Percentiles rank a stretch among this genome's conserved stretches.
These are phyloP conservation scores for Lophotriccus pileatus DNA, from an alignment of 2,797 vertebrate species.

Conservation along the genomic window DNA sequence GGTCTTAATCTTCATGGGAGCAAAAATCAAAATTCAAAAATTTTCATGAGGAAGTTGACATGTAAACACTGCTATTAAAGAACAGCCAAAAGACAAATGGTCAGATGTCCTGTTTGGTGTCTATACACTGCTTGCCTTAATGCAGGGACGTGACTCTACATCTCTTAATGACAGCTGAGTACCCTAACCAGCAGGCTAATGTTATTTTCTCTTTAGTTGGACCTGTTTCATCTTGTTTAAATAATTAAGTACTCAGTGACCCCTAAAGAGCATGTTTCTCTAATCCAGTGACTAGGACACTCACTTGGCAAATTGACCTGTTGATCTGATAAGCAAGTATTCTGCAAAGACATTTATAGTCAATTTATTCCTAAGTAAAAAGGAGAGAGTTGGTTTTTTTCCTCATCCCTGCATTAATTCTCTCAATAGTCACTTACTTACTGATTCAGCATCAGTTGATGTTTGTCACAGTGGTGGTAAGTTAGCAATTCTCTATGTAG, in stretches of 20 bases:
- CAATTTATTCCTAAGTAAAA: not conserved
- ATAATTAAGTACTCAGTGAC: constrained; percentile 20
- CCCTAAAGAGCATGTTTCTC: not conserved
- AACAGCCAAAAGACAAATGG: not conserved
- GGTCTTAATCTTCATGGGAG: not conserved
- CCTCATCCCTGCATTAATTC: not conserved
- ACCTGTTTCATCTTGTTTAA: constrained; percentile 19
- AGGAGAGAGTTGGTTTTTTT: not conserved
- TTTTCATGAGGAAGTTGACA: not conserved
- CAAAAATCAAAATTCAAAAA: not conserved
- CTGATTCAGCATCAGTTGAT: not conserved
- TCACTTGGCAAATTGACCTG: not conserved
- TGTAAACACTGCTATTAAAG: not conserved
- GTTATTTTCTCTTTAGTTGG: not conserved
- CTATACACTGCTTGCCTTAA: not conserved
- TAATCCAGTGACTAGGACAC: not conserved
- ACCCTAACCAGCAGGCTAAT: not conserved
- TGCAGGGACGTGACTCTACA: not conserved
- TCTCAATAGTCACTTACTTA: not conserved
- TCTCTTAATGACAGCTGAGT: not conserved
- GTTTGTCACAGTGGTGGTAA: not conserved
- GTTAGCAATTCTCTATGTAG: not conserved
- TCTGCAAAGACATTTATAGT: not conserved
- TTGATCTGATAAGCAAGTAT: not conserved
- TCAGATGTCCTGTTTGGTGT: not conserved